Base-by-base conservation (phyloP, 2,888 invertebrate genomes). In the Chaitophorus viminalis region DNA sequence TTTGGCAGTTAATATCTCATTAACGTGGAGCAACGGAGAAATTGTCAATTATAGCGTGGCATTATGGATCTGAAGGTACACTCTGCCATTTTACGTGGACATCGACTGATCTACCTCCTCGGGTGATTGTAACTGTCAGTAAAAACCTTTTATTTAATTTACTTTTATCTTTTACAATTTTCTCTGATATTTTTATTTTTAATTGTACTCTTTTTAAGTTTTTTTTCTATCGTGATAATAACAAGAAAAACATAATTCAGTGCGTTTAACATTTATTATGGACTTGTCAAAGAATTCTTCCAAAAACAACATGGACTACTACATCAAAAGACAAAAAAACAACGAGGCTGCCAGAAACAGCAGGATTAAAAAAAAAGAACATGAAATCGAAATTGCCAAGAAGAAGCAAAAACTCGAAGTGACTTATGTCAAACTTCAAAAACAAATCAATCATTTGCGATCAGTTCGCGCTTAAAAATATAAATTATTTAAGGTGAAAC, bases 251-350 rank as follows among this genome's bases (percentile, higher is more conserved):
- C 46, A 1, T 46, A 14, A 29, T 17, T 14, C 2, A 14, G 14
- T 70, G n/a, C 17, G 5, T 70, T 70, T 70, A 14, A 70, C 9
- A 70, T 70, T 29, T 31, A 70, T 29, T 14, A 77, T 77, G 77
- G 60, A 60, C 33, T 11, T 72, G 31, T 11, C 54, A 25, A 52
- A 21, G 29, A 72, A 39, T 17, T 39, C n/a, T 1, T 46, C 33
- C n/a, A 39, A 17, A 46, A 29, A n/a, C 1, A 29, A 14, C 5
- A 8, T 25, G 52, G 82, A 82, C n/a, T 79, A 79, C 52, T 25
- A 82, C 31, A 14, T n/a, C 17, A 52, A 74, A 52, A n/a, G 82
- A 17, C 74, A 82, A 33, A 82, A 82, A 33, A 82, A 82, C n/a
- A 82, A 82, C 54, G 82, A 82, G 11, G 74, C 74, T 4, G 33